Percentiles rank a stretch among this genome's conserved stretches.
Conservation (phyloP, 2,113 vertebrate genomes). For the human (Homo sapiens) region GRCh38 chr1:74041501-74042000, state of each 20-base stretch:
- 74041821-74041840: neutral
- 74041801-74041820: constrained; percentile 54
- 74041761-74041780: neutral
- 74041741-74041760: neutral
- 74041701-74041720: constrained; percentile 21
- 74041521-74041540: neutral
- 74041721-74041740: neutral
- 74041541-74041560: constrained; percentile 34
- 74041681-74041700: constrained; percentile 61
- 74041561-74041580: neutral
- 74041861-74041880: constrained; percentile 64
- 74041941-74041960: constrained; percentile 37
- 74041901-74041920: constrained; percentile 9
- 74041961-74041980: neutral
- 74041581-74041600: neutral
- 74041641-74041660: constrained; percentile 67
- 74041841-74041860: neutral
- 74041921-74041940: constrained; percentile 29
- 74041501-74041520: constrained; percentile 47
- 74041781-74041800: neutral
- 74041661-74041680: constrained; percentile 66
- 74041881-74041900: constrained; percentile 48
- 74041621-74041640: constrained; percentile 40
- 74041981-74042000: constrained; percentile 28
- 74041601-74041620: constrained; percentile 35